Percentiles rank a stretch among this genome's conserved stretches.
Conservation (phyloP, 2,113 vertebrate genomes). For the Narcine bancroftii region DNA sequence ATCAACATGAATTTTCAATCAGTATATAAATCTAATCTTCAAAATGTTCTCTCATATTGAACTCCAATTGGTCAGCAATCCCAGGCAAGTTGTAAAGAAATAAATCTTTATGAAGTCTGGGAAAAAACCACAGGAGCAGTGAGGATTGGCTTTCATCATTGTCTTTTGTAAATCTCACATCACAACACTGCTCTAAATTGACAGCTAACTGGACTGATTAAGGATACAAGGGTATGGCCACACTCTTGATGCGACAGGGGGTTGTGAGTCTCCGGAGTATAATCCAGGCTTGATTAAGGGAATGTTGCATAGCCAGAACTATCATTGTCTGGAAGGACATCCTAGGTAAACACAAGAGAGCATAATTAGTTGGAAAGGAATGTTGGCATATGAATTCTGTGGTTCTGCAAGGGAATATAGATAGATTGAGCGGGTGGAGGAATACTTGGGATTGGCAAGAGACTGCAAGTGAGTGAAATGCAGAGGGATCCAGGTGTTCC, state of each 20-base stretch:
- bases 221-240: neutral
- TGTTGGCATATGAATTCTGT: too few relatives aligned
- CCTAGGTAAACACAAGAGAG: too few relatives aligned
- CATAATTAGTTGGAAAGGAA: too few relatives aligned
- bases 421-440: too few relatives aligned
- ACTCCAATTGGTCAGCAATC: neutral
- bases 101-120: neutral
- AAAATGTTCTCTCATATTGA: neutral
- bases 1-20: slow-evolving; percentile 10
- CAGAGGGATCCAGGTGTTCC: too few relatives aligned
- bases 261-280: neutral
- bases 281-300: neutral
- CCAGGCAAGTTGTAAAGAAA: neutral
- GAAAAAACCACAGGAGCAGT: neutral
- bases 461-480: too few relatives aligned
- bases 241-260: neutral
- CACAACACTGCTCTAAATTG: neutral
- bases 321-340: too few relatives aligned
- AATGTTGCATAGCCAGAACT: neutral
- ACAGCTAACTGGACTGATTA: neutral
- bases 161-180: too few relatives aligned
- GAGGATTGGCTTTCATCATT: neutral
- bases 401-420: too few relatives aligned
- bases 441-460: too few relatives aligned
- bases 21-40: neutral